A percentile compares a stretch with the other conserved stretches of the same genome.
Conservation (phyloP, 2,888 invertebrate genomes). For the Synergus gifuensis region DNA sequence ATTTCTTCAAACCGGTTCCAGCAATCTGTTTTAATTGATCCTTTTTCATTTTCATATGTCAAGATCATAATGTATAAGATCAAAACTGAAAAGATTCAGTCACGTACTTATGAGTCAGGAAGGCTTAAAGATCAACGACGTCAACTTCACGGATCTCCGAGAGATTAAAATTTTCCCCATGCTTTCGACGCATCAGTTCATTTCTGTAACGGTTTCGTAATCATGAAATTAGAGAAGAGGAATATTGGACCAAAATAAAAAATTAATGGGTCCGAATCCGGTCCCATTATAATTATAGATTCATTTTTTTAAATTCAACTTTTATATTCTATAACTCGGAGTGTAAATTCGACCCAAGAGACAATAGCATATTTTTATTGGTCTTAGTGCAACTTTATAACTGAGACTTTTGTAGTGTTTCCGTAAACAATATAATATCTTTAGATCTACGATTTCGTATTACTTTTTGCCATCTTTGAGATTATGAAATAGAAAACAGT, state of each 20-base stretch:
- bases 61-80: slow-evolving; percentile 10
- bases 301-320: background rate
- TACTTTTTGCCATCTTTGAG: background rate
- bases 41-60: background rate
- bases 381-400: background rate
- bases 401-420: background rate
- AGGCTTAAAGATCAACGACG: background rate
- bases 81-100: background rate
- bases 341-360: background rate
- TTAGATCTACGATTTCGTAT: background rate
- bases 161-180: slow-evolving; percentile 36
- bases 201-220: slow-evolving; percentile 36
- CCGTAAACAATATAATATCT: no score
- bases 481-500: slow-evolving; percentile 10
- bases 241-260: background rate
- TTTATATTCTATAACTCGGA: background rate
- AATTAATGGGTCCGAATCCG: slow-evolving; percentile 43
- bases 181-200: slow-evolving; percentile 37
- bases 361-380: background rate
- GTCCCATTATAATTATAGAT: slow-evolving; percentile 38
- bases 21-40: background rate
- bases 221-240: slow-evolving; percentile 20
- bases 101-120: background rate
- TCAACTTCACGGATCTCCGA: slow-evolving; percentile 41
- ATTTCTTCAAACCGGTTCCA: slow-evolving; percentile 69